A percentile compares a stretch with the other conserved stretches of the same genome.
Evolutionary conservation across 2,113 vertebrate species (phyloP).

Genomic region (Podarcis raffonei): DNA sequence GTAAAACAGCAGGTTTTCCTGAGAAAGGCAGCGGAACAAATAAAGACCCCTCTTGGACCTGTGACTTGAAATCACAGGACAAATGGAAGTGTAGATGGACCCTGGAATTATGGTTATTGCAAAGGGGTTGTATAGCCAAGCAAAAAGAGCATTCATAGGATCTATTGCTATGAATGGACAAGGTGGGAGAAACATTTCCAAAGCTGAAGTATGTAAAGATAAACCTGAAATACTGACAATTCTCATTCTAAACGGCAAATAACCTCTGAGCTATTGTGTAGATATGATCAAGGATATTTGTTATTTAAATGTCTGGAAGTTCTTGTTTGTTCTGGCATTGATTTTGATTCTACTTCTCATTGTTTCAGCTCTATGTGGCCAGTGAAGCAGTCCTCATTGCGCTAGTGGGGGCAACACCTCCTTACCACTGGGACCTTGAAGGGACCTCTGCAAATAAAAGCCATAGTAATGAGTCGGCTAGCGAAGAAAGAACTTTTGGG

Average conservation of each 20-base stretch:
- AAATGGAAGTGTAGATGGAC: too few species aligned
- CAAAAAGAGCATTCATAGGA: not conserved
- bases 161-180: not conserved
- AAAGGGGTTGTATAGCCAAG: not conserved
- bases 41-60: too few species aligned
- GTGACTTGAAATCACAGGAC: too few species aligned
- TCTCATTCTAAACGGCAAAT: not conserved
- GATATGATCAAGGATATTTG: not conserved
- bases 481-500: conserved; percentile 62
- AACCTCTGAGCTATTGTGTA: fast-evolving
- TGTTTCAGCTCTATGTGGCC: conserved; percentile 78
- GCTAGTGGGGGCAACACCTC: conserved; percentile 75
- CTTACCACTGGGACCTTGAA: conserved; percentile 79
- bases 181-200: not conserved
- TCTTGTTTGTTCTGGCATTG: not conserved
- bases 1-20: too few species aligned
- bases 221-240: not conserved
- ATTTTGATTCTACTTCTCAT: conserved; percentile 40
- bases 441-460: conserved; percentile 68
- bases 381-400: conserved; percentile 80
- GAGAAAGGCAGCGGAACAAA: too few species aligned
- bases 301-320: not conserved
- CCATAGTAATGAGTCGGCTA: conserved; percentile 61
- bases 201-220: not conserved
- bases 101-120: too few species aligned